A percentile compares a stretch with the other conserved stretches of the same genome.
These are phyloP conservation scores for Larimichthys polyactis DNA, from an alignment of 2,113 vertebrate species.

Conservation along the genomic window DNA sequence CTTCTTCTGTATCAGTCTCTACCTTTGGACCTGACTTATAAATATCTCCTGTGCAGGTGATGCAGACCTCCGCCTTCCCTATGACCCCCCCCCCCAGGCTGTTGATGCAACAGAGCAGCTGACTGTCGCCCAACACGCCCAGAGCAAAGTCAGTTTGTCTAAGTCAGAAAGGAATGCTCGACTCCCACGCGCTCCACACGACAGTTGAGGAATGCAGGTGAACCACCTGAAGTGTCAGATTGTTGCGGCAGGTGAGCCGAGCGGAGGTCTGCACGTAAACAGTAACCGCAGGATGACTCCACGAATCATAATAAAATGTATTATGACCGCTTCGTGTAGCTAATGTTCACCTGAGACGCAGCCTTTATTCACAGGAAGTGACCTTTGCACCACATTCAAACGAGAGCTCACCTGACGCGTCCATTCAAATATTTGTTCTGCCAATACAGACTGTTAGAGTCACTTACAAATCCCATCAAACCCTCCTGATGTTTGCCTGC, in stretches of 20 bases:
- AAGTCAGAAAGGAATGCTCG: not conserved
- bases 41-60: not conserved
- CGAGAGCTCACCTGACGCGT: not conserved
- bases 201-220: slow-evolving; percentile 65
- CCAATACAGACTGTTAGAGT: not conserved
- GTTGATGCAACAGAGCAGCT: slow-evolving; percentile 25
- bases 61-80: not conserved
- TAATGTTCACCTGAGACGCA: not conserved
- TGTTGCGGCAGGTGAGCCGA: slow-evolving; percentile 48
- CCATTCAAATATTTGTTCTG: slow-evolving; percentile 28
- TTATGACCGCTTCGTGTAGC: not conserved
- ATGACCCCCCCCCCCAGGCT: slow-evolving; percentile 34
- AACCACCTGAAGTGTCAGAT: slow-evolving; percentile 34
- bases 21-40: not conserved
- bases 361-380: slow-evolving; percentile 20
- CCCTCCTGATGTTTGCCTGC: not conserved
- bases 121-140: slow-evolving; percentile 23
- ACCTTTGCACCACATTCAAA: slow-evolving; percentile 17
- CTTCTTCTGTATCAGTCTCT: not conserved
- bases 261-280: slow-evolving; percentile 32
- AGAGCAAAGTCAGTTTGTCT: slow-evolving; percentile 7
- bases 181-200: not conserved
- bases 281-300: slow-evolving; percentile 40
- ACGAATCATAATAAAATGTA: slow-evolving; percentile 34
- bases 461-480: not conserved